Evolutionary conservation across 2,888 invertebrate species (phyloP), one percentile per base, ranked within the genome.

Genomic region (Encarsia formosa): DNA sequence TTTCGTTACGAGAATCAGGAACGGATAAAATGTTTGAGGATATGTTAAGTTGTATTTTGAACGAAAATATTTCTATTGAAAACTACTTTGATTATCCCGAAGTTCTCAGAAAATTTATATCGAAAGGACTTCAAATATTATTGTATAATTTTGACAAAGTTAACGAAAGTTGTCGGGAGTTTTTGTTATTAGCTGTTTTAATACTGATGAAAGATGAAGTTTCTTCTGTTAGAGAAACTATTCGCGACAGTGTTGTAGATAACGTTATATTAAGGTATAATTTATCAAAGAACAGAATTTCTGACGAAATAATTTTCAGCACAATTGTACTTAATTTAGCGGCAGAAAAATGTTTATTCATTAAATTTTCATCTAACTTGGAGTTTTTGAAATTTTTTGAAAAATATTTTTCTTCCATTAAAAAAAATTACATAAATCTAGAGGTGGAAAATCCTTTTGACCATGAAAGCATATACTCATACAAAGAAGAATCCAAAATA

Each of bases 141-240:
- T 42, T 59, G 13, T 22, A 38, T 34, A 56, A 59, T 43, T 63
- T 61, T 29, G n/a, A 18, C 11, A 37, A 45, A 11, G 45, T 61
- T 11, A 47, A 44, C 11, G n/a, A 44, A 60, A 50, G 56, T 35
- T 59, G 71, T 22, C 77, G 73, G 67, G 63, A 73, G 32, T 69
- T 60, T 50, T 66, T 74, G 41, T 68, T 78, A 29, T 71, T 74
- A 63, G 67, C 76, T 37, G 75, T 71, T 43, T 63, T 79, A n/a
- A 67, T 74, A 34, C 67, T 81, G 5, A 62, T 81, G 35, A 80
- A 79, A 70, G 81, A 81, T 66, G 81, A 82, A 63, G 76, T 79
- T 61, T 71, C 74, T 48, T 75, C 76, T 59, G 72, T 82, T 13
- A 75, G 81, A 60, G 74, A 74, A 59, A 54, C 69, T 22, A 73